Base-by-base conservation (phyloP, 2,113 vertebrate genomes). In the Paedocypris sp. region DNA sequence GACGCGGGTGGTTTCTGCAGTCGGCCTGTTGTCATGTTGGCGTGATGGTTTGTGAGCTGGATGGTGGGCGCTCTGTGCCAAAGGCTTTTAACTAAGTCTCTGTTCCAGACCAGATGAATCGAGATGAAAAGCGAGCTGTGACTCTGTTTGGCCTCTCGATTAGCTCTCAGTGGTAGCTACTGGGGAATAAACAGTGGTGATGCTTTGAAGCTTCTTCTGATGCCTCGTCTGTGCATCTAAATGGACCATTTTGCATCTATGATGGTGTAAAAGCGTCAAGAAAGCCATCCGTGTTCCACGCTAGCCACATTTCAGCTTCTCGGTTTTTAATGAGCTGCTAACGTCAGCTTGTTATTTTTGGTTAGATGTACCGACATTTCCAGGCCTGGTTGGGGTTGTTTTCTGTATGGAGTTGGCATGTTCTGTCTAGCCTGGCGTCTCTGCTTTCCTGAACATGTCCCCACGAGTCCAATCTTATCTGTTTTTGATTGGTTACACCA, bases 81-180 rank as follows among this genome's bases (percentile, higher is more conserved):
- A 64, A 57, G 65, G 49, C 29, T 59, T 65, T 71, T 67, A 71
- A 73, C 46, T 60, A 72, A 52, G 32, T 39, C 39, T 62, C 43
- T 32, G 23, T 23, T 54, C 47, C 19, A 57, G 41, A 54, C 36
- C 61, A 23, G 23, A 46, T 36, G 33, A 41, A 53, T 16, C 10
- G 18, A 67, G 42, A 64, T 65, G 52, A 62, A 71, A 71, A 54
- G 46, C 60, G 36, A 38, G 11, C 26, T 45, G 48, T 38, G 12
- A n/a, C 29, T 64, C 47, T 7, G 47, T 58, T 46, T 67, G 29
- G 23, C 54, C 25, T 60, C 47, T 63, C 59, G 67, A 67, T 64
- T 67, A 69, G 45, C 56, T 38, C 28, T 52, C 60, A 64, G 57
- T 26, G 28, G 49, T 33, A 62, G 60, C 66, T 67, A 42, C 58